A percentile compares a stretch with the other conserved stretches of the same genome.
Conservation (phyloP, 2,797 vertebrate genomes). For the Enteromius paludinosus region DNA sequence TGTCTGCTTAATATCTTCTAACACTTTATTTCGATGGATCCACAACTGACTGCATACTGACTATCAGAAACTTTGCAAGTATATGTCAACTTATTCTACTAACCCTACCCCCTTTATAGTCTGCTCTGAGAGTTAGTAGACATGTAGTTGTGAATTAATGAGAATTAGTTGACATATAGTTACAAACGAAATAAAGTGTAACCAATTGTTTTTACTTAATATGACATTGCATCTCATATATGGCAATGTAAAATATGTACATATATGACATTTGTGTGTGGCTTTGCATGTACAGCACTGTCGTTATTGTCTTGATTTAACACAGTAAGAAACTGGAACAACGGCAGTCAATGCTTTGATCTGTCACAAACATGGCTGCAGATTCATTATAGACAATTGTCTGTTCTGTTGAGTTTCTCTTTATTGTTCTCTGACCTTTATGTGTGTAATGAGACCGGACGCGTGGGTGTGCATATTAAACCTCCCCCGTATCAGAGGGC, state of each 20-base stretch:
- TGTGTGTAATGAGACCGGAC: slow-evolving; percentile 3
- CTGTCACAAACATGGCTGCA: slow-evolving; percentile 20
- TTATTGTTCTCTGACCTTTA: slow-evolving; percentile 33
- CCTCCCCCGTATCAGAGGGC: background rate
- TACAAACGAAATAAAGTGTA: too few species aligned
- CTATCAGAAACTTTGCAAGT: too few species aligned
- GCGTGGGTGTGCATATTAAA: slow-evolving; percentile 25
- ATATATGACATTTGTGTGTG: background rate
- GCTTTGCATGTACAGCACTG: background rate
- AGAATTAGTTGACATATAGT: too few species aligned
- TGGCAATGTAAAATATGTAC: background rate
- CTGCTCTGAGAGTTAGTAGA: too few species aligned
- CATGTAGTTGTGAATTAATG: too few species aligned
- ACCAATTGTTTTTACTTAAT: background rate
- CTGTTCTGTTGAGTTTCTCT: slow-evolving; percentile 1
- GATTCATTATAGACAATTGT: slow-evolving; percentile 16
- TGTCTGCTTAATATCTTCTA: too few species aligned
- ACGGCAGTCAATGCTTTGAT: background rate
- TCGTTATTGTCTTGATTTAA: background rate
- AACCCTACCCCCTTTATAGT: too few species aligned
- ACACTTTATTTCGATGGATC: too few species aligned
- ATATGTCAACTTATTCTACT: too few species aligned
- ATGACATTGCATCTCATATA: background rate
- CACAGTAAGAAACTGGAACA: slow-evolving; percentile 19
- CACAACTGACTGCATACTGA: too few species aligned